Evolutionary conservation across 2,113 vertebrate species (phyloP), one percentile per base, ranked within the genome.

Genomic region (Indri indri): DNA sequence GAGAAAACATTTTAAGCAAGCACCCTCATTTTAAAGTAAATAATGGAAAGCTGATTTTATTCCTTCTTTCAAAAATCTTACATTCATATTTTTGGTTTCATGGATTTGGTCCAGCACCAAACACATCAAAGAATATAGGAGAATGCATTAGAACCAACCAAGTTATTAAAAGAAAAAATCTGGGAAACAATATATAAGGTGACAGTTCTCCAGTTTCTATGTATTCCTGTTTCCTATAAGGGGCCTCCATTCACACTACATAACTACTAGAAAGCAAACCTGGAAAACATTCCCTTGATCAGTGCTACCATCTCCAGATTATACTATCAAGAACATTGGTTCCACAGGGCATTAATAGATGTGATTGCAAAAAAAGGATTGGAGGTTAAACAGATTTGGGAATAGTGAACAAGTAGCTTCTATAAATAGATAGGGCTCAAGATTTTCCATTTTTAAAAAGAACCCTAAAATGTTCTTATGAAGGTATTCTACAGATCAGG

Each of bases 1-100:
- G 45, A 90, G 34, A 81, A 91, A 86, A 73, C n/a, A 95, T n/a
- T 93, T 95, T 81, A 94, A 93, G 40, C 59, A 91, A 94, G 17
- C 88, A 40, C 70, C 61, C 8, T 88, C 34, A 92, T 94, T 92
- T 90, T 92, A 83, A 96, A 27, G 66, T 74, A 88, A 92, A 82
- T 87, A 90, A 77, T 70, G 11, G 27, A 95, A 95, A 96, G 30
- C 4, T 34, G 96, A 20, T 88, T 84, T 89, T 92, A 93, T 47
- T 86, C 10, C 40, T 83, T 91, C 86, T 94, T 92, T 87, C 54
- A 66, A 68, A 96, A 92, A 12, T 66, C 66, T 79, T 52, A 23
- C 1, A 81, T 16, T 63, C 42, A 23, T 23, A 10, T 63, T 94
- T 96, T 96, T 85, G 57, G 5, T 92, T 91, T 80, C 34, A 74